Base-by-base conservation (phyloP, 2,113 vertebrate genomes). In the Diphyllodes magnificus region DNA sequence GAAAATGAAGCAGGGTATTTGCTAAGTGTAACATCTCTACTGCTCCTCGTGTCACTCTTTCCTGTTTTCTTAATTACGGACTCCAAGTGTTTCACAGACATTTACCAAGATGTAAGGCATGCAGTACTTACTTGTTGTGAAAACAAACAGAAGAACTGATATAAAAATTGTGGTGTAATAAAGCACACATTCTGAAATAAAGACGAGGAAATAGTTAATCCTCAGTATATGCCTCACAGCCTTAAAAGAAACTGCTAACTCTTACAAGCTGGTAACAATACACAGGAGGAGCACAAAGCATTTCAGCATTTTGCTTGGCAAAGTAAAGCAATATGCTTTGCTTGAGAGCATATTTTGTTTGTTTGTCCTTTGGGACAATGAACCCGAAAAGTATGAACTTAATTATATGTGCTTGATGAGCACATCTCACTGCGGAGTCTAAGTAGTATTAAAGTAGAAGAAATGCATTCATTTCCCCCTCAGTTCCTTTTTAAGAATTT, bases 101-200 rank as follows among this genome's bases (percentile, higher is more conserved):
- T 60, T 37, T 18, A 37, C 15, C 35, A 57, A 69, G 37, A 61
- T 5, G 3, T 3, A 72, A 78, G 40, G 37, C 30, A 70, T 15
- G 10, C 31, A 45, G 63, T 95, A 99, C 99, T 99, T 98, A 99
- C 99, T 98, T 99, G 99, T 97, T 99, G 99, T 98, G 99, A 99
- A 99, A 99, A 99, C 98, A 99, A 98, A 98, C 99, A 99, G 98
- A 99, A 99, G 99, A 99, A 99, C 98, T 99, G 99, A 99, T 99
- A 99, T 98, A 99, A 99, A 99, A 99, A 99, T 85, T 99, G 99
- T 88, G 99, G 99, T 91, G 99, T 99, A 98, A 99, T 99, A 99
- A 99, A 99, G 98, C 99, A 99, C 97, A 99, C 99, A 99, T 99
- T 99, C 99, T 99, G 98, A 99, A 91, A 95, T 98, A 98, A 98